These are phyloP conservation scores for Bufo bufo DNA, from an alignment of 2,113 vertebrate species.

Conservation along the genomic window DNA sequence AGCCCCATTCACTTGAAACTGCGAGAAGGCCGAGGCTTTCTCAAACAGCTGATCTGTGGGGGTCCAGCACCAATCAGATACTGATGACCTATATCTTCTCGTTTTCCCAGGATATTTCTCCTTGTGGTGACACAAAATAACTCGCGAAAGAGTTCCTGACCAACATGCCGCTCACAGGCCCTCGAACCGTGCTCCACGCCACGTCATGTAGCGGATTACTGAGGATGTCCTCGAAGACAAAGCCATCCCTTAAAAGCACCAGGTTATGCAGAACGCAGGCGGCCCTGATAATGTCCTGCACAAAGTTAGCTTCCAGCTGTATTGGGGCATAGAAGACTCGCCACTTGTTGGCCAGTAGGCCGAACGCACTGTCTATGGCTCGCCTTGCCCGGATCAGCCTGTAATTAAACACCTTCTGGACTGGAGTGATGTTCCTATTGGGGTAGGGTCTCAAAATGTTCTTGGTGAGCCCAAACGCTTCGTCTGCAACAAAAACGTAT, in stretches of 20 bases:
- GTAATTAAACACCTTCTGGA: slow-evolving; percentile 26
- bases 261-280: slow-evolving; percentile 37
- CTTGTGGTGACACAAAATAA: slow-evolving; percentile 30
- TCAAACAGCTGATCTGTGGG: too few species aligned
- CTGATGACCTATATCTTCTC: slow-evolving; percentile 5
- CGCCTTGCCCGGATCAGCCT: slow-evolving; percentile 22
- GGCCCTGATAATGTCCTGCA: slow-evolving; percentile 25
- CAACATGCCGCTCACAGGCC: slow-evolving; percentile 22
- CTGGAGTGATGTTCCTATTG: slow-evolving; percentile 13
- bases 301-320: slow-evolving; percentile 22
- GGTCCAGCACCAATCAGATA: not conserved
- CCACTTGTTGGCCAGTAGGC: slow-evolving; percentile 40
- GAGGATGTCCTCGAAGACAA: slow-evolving; percentile 26
- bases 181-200: slow-evolving; percentile 9
- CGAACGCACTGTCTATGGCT: slow-evolving; percentile 26
- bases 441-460: slow-evolving; percentile 44
- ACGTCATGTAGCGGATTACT: slow-evolving; percentile 17
- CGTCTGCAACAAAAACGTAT: slow-evolving; percentile 5
- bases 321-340: slow-evolving; percentile 1
- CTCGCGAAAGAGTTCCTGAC: slow-evolving; percentile 25
- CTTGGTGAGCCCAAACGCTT: slow-evolving; percentile 18
- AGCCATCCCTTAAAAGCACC: slow-evolving; percentile 18
- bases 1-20: too few species aligned
- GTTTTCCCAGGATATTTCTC: slow-evolving; percentile 19
- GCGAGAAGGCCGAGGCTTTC: too few species aligned